A percentile compares a stretch with the other conserved stretches of the same genome.
Evolutionary conservation across 2,797 vertebrate genomes (phyloP).

Genomic region (Monodelphis domestica): DNA sequence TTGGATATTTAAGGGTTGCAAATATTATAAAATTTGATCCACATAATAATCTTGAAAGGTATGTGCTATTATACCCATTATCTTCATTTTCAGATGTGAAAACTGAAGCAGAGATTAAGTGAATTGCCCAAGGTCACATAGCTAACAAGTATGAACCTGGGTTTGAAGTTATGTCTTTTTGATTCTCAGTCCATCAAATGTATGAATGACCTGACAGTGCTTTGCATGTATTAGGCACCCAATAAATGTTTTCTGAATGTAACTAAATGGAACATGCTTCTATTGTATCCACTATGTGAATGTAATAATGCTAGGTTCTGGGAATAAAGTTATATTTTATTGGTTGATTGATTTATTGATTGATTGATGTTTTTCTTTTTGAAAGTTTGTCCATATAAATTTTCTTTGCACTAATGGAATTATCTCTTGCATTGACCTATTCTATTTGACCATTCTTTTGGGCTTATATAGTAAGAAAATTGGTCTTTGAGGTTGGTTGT

Average conservation of each 20-base stretch:
- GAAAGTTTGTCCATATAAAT: not conserved
- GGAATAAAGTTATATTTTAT: not conserved
- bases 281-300: not conserved
- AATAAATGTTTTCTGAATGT: not conserved
- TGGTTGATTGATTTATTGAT: not conserved
- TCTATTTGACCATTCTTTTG: not conserved
- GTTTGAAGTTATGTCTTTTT: too few relatives aligned
- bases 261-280: not conserved
- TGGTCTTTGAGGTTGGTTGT: not conserved
- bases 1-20: too few relatives aligned
- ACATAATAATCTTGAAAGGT: too few relatives aligned
- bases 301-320: not conserved
- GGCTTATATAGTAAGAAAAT: not conserved
- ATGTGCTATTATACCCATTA: too few relatives aligned
- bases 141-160: not conserved
- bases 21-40: too few relatives aligned
- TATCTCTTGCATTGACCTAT: conserved; percentile 24
- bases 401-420: conserved; percentile 19
- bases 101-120: too few relatives aligned
- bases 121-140: not conserved
- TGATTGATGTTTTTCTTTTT: not conserved
- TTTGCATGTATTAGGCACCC: not conserved
- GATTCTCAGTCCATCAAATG: too few relatives aligned
- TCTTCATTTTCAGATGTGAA: too few relatives aligned
- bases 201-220: not conserved